Percentiles rank a stretch among this genome's conserved stretches.
phyloP scores from a whole-genome alignment of 2,113 vertebrate genomes.

The Perca schrenkii region DNA sequence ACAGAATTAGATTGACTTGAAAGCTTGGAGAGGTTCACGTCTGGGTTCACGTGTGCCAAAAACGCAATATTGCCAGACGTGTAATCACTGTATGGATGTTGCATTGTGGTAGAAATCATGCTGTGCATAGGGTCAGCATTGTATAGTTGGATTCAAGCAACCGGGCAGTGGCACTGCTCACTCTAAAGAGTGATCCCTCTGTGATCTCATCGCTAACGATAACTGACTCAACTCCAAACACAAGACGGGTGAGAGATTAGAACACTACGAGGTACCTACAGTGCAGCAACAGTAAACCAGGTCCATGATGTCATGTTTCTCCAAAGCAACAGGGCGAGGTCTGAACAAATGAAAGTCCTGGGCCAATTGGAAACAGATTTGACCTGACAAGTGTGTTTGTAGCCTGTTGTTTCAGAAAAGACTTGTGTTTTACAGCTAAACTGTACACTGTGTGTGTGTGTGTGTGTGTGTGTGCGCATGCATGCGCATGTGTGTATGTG shows the following conservation, averaged over 20 bases:
- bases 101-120: slow-evolving; percentile 21
- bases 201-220: slow-evolving; percentile 72
- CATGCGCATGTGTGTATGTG: too few relatives aligned
- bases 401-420: slow-evolving; percentile 74
- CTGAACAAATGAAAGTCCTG: slow-evolving; percentile 75
- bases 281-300: slow-evolving; percentile 65
- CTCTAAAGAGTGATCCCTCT: slow-evolving; percentile 29
- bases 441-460: not conserved
- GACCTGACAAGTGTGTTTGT: slow-evolving; percentile 76
- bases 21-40: slow-evolving; percentile 64
- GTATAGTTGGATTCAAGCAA: slow-evolving; percentile 16
- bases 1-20: slow-evolving; percentile 72
- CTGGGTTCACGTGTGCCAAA: slow-evolving; percentile 62
- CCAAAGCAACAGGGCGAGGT: slow-evolving; percentile 68
- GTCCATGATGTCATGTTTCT: slow-evolving; percentile 82
- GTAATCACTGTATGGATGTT: slow-evolving; percentile 59
- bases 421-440: slow-evolving; percentile 1
- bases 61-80: slow-evolving; percentile 64
- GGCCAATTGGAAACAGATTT: slow-evolving; percentile 82
- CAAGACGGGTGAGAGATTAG: slow-evolving; percentile 61
- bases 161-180: slow-evolving; percentile 38
- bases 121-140: slow-evolving; percentile 25
- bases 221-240: slow-evolving; percentile 72
- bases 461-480: not conserved
- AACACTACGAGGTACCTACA: slow-evolving; percentile 60